Conservation (phyloP, 2,113 vertebrate genomes). For the Helogale parvula region DNA sequence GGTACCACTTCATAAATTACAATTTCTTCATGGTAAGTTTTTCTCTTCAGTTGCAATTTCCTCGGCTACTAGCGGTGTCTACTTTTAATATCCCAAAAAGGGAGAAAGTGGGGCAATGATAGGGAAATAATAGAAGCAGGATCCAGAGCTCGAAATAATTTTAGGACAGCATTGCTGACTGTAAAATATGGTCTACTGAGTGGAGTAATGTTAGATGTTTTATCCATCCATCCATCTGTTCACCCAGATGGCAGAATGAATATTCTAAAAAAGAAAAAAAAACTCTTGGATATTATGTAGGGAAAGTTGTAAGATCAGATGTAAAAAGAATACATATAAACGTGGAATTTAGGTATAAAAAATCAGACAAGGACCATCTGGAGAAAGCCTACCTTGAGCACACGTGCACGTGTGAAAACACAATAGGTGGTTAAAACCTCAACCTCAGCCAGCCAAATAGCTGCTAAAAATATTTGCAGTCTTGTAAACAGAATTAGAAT, state of each 20-base stretch:
- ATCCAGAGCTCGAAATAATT: constrained; percentile 68
- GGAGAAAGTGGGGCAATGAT: constrained; percentile 59
- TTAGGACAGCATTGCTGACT: constrained; percentile 56
- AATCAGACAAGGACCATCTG: not conserved
- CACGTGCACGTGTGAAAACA: not conserved
- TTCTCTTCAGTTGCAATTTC: constrained; percentile 56
- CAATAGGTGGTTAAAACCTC: not conserved
- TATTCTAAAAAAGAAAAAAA: constrained; percentile 49
- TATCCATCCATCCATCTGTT: constrained; percentile 65
- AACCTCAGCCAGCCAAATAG: not conserved
- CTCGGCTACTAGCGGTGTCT: constrained; percentile 41
- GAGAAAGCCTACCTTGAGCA: not conserved
- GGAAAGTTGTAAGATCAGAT: constrained; percentile 56
- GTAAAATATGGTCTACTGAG: constrained; percentile 64
- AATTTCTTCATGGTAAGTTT: constrained; percentile 62
- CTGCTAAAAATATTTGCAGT: not conserved
- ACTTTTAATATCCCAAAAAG: constrained; percentile 40
- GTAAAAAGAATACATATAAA: not conserved
- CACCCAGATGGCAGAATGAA: constrained; percentile 67
- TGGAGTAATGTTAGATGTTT: constrained; percentile 59
- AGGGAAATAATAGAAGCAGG: constrained; percentile 71
- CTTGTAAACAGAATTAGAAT: not conserved
- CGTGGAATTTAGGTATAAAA: constrained; percentile 23
- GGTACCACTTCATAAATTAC: constrained; percentile 58
- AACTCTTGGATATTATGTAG: not conserved